Evolutionary conservation across 2,113 vertebrate species (phyloP), one percentile per base, ranked within the genome.

Genomic region (Camelus dromedarius): DNA sequence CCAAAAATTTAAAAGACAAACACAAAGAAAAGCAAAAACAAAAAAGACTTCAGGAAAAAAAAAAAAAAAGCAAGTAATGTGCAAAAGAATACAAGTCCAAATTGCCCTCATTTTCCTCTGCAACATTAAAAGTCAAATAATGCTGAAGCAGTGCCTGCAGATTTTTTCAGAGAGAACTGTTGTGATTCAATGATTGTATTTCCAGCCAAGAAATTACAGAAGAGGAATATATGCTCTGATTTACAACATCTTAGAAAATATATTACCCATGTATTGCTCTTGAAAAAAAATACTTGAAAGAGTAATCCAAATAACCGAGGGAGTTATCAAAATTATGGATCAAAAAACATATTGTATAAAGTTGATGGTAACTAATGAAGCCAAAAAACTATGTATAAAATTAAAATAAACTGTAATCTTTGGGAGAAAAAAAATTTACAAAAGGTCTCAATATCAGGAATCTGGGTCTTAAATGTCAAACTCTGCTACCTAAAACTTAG

Each of bases 41-140:
- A 66, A 69, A 86, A 46, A 82, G 8, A 94, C 42, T 75, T 85
- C 14, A 35, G 69, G 42, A 18, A 9, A 76, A 20, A 26, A 93
- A 62, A 81, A 86, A 56, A n/a, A 54, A 22, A 52, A 42, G 38
- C 8, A 77, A 54, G 22, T 38, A 54, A 69, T 8, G 48, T 46
- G 46, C 19, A 94, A 94, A 70, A 92, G 19, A 73, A 73, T 50
- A 81, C 91, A 83, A 80, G 54, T 56, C 24, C 22, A 92, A 92
- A 46, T n/a, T 70, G n/a, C 70, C 13, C 16, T 96, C 42, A 88
- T 77, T 88, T 76, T 87, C 28, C 32, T 87, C 69, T 85, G 19
- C 26, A 80, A 85, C 56, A 50, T 19, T 84, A n/a, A 60, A 87
- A 66, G 84, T 58, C 35, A 73, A 92, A 79, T 84, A 92, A 77